These are phyloP conservation scores for Cantharis nigra DNA, from an alignment of 2,888 invertebrate genomes.

Conservation along the genomic window DNA sequence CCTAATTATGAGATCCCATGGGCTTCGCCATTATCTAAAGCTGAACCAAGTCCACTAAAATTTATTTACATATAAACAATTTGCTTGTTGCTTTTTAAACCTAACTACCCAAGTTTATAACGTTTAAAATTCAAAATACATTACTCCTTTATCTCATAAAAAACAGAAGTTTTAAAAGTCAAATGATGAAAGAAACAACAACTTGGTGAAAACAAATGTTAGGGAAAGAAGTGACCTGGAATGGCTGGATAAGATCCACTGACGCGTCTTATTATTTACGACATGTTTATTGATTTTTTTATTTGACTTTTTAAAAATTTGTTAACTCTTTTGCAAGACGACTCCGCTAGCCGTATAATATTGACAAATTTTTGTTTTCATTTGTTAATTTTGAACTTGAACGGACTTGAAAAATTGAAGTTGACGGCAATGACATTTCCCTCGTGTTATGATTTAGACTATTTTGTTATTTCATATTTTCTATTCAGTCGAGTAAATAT, in stretches of 20 bases:
- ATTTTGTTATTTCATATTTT: not conserved
- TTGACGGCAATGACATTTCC: not conserved
- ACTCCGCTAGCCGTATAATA: not conserved
- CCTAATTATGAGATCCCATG: conserved; percentile 13
- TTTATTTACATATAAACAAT: not conserved
- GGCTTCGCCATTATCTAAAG: not conserved
- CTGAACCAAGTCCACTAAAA: not conserved
- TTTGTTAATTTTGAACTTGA: not conserved
- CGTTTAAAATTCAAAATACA: conserved; percentile 20
- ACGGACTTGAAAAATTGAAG: not conserved
- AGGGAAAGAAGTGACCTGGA: conserved; percentile 29
- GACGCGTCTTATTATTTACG: conserved; percentile 31
- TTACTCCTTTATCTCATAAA: conserved; percentile 16
- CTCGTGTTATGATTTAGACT: not conserved
- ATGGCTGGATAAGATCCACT: conserved; percentile 25
- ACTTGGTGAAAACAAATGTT: conserved; percentile 25
- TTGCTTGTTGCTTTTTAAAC: not conserved
- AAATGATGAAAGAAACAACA: conserved; percentile 26
- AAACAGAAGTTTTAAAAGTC: conserved; percentile 30
- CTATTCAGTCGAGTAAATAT: not conserved
- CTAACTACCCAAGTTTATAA: not conserved
- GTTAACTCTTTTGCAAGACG: not conserved
- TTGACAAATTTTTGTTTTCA: not conserved
- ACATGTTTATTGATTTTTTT: conserved; percentile 29
- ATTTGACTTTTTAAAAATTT: conserved; percentile 6